A percentile compares a stretch with the other conserved stretches of the same genome.
phyloP scores from a whole-genome alignment of 2,888 invertebrate species.

The Apotomis turbidana region DNA sequence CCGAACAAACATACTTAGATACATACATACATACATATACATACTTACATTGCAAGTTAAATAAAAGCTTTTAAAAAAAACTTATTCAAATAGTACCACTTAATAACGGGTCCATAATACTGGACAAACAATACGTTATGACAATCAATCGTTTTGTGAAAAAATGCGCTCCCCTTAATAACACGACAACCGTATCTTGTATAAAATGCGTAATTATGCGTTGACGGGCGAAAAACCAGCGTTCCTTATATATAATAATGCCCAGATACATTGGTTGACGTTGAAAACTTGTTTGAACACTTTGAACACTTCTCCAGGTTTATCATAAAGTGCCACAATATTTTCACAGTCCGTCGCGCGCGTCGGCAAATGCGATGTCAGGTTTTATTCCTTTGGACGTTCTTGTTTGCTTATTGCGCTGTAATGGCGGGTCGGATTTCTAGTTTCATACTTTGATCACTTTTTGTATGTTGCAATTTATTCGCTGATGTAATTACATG shows the following conservation, averaged over 20 bases:
- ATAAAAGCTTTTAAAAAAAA: too few relatives aligned
- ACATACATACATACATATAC: too few relatives aligned
- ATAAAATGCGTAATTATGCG: too few relatives aligned
- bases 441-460: slow-evolving; percentile 2
- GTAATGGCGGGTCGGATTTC: slow-evolving; percentile 29
- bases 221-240: too few relatives aligned
- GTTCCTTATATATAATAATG: slow-evolving; percentile 18
- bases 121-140: too few relatives aligned
- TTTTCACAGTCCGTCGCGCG: slow-evolving; percentile 57
- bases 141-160: too few relatives aligned
- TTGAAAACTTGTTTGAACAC: slow-evolving; percentile 18
- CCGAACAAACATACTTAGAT: too few relatives aligned
- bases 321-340: slow-evolving; percentile 64
- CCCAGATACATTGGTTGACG: background rate
- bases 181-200: too few relatives aligned
- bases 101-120: too few relatives aligned
- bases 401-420: slow-evolving; percentile 43
- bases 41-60: too few relatives aligned
- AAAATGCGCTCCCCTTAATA: too few relatives aligned
- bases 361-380: slow-evolving; percentile 47
- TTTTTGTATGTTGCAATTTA: background rate
- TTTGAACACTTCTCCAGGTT: slow-evolving; percentile 42
- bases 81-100: too few relatives aligned
- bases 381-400: slow-evolving; percentile 39
- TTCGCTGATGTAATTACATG: slow-evolving; percentile 4